Evolutionary conservation across 2,113 vertebrate genomes (phyloP).

Genomic region (Equus przewalskii): DNA sequence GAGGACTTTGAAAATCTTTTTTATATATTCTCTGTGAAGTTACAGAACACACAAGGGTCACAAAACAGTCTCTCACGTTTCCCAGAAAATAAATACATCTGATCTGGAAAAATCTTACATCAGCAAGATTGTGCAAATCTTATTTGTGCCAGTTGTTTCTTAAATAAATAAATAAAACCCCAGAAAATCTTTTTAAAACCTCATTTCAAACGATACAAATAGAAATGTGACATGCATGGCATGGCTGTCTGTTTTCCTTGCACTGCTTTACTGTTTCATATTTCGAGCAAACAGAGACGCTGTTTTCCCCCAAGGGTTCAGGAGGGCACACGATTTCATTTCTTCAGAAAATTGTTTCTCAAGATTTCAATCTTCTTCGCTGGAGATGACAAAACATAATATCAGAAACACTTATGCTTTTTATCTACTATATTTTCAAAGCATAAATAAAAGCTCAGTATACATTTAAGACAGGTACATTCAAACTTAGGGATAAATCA

Average conservation of each 20-base stretch:
- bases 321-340: slow-evolving; percentile 98
- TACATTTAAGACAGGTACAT: slow-evolving; percentile 95
- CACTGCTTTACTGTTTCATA: slow-evolving; percentile 94
- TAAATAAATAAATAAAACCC: slow-evolving; percentile 87
- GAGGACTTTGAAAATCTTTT: slow-evolving; percentile 26
- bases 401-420: slow-evolving; percentile 99
- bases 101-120: slow-evolving; percentile 86
- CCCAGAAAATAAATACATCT: slow-evolving; percentile 85
- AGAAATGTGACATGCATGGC: slow-evolving; percentile 91
- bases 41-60: slow-evolving; percentile 77
- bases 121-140: slow-evolving; percentile 85
- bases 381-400: slow-evolving; percentile 99
- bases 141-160: slow-evolving; percentile 88
- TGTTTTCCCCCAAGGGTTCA: slow-evolving; percentile 98
- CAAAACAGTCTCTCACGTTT: slow-evolving; percentile 84
- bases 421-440: slow-evolving; percentile 98
- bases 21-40: slow-evolving; percentile 68
- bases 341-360: slow-evolving; percentile 99
- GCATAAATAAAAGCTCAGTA: slow-evolving; percentile 99
- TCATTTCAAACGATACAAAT: slow-evolving; percentile 87
- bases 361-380: slow-evolving; percentile 99
- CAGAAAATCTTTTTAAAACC: slow-evolving; percentile 88
- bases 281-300: slow-evolving; percentile 94
- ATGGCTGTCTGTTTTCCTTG: slow-evolving; percentile 97
- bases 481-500: slow-evolving; percentile 83